A percentile compares a stretch with the other conserved stretches of the same genome.
These are phyloP conservation scores for Athene noctua DNA, from an alignment of 2,113 vertebrate species.

Conservation along the genomic window DNA sequence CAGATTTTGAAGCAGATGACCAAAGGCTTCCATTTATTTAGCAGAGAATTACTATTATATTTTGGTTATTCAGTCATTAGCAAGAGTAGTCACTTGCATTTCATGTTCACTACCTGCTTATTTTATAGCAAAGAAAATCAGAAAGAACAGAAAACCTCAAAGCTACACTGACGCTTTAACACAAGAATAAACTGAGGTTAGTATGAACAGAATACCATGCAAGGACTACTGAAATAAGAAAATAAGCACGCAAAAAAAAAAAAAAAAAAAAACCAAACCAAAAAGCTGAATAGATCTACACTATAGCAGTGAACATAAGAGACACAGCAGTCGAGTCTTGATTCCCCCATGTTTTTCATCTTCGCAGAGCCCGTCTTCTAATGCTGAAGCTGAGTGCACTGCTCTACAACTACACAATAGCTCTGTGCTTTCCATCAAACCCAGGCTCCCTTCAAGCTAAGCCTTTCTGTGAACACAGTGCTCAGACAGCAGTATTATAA, in stretches of 20 bases:
- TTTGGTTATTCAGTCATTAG: neutral
- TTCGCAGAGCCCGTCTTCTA: neutral
- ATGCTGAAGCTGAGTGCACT: neutral
- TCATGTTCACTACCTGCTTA: neutral
- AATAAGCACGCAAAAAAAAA: neutral
- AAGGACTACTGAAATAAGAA: neutral
- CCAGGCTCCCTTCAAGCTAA: neutral
- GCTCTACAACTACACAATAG: neutral
- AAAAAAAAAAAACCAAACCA: too few species aligned
- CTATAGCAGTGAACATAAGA: conserved; percentile 68
- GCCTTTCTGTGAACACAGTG: neutral
- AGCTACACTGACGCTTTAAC: neutral
- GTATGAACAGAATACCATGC: neutral
- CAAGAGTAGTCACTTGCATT: neutral
- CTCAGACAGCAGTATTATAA: neutral
- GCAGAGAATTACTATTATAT: neutral
- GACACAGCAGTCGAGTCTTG: conserved; percentile 15
- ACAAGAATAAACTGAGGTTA: neutral
- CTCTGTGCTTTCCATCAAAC: neutral
- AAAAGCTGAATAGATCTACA: conserved; percentile 22
- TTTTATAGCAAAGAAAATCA: neutral
- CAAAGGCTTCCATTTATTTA: neutral
- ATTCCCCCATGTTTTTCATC: neutral
- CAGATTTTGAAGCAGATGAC: neutral
- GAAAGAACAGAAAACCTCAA: neutral